phyloP scores from a whole-genome alignment of 64 coral and sea anemone genomes.

The Catalaphyllia jardinei region DNA sequence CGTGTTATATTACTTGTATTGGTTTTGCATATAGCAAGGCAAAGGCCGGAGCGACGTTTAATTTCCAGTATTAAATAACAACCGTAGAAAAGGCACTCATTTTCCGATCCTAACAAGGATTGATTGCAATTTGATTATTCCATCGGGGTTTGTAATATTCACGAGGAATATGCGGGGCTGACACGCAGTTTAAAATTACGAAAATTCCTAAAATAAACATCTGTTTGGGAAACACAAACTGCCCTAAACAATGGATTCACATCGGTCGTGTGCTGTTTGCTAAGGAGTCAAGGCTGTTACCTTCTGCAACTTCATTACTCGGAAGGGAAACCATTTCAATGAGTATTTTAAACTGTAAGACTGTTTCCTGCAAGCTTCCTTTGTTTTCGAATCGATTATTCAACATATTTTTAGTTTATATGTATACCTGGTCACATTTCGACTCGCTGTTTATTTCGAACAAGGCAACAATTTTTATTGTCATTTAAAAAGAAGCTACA shows the following conservation, averaged over 20 bases:
- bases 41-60: neutral
- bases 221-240: neutral
- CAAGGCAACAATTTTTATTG: neutral
- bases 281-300: neutral
- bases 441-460: neutral
- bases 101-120: neutral
- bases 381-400: neutral
- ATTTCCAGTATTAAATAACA: neutral
- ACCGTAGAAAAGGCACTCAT: neutral
- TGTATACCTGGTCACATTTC: neutral
- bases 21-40: neutral
- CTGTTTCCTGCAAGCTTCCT: neutral
- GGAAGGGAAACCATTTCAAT: neutral
- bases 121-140: neutral
- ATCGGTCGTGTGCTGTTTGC: neutral
- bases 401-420: neutral
- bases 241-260: neutral
- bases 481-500: neutral
- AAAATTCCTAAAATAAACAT: neutral
- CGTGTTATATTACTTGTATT: neutral
- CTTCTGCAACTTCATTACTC: neutral
- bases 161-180: neutral
- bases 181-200: neutral
- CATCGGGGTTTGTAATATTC: neutral
- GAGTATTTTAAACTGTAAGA: neutral